These are phyloP conservation scores for Beris chalybata DNA, from an alignment of 2,888 invertebrate genomes.

Conservation along the genomic window DNA sequence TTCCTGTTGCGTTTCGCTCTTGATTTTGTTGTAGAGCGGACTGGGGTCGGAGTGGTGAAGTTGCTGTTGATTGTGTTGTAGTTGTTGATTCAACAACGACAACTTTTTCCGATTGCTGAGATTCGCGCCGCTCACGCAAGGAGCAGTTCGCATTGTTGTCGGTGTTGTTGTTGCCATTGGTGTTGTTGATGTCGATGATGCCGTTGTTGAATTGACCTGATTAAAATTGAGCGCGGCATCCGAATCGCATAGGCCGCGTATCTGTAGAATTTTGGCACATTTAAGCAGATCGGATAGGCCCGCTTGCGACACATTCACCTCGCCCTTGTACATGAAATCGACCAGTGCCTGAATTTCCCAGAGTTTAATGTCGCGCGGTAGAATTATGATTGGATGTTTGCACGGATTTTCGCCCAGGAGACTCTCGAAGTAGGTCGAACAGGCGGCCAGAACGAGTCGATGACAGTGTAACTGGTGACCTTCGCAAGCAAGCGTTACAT, in stretches of 20 bases:
- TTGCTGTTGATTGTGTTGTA: no score
- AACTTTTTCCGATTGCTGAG: no score
- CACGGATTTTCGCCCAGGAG: slow-evolving; percentile 66
- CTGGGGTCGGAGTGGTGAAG: no score
- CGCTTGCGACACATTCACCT: slow-evolving; percentile 84
- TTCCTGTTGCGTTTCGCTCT: neutral
- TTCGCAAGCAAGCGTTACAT: slow-evolving; percentile 86
- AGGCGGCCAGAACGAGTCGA: slow-evolving; percentile 82
- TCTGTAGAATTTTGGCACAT: slow-evolving; percentile 81
- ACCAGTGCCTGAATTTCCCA: slow-evolving; percentile 85
- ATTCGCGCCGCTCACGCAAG: no score
- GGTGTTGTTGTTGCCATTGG: neutral
- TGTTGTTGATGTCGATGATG: slow-evolving; percentile 50
- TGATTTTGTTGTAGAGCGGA: neutral
- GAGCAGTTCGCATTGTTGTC: no score
- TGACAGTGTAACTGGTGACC: slow-evolving; percentile 81
- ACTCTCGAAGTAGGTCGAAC: slow-evolving; percentile 72
- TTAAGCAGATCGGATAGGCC: slow-evolving; percentile 78
- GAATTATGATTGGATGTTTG: slow-evolving; percentile 78
- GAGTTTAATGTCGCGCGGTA: slow-evolving; percentile 81
- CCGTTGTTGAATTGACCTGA: slow-evolving; percentile 44
- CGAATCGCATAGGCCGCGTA: slow-evolving; percentile 64
- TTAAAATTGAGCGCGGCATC: slow-evolving; percentile 47
- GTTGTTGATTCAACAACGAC: no score
- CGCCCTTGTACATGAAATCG: slow-evolving; percentile 89